Base-by-base conservation (phyloP, 1,140 invertebrate genomes). In the Chironomus tepperi region DNA sequence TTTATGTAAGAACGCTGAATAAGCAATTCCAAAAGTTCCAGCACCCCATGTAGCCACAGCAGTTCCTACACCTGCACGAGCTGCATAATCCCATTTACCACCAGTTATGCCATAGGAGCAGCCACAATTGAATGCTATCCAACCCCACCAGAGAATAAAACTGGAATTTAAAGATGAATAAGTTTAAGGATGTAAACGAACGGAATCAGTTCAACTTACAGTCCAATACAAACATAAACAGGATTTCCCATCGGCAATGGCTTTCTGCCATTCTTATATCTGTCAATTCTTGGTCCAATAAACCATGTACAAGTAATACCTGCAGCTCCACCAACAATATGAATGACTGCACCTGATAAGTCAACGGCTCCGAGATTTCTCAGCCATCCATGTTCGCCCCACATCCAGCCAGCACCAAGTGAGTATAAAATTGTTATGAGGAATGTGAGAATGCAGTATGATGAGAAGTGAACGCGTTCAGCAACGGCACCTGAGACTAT, bases 311-410 rank as follows among this genome's bases (percentile, higher is more conserved):
- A 7, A 70, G 16, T 9, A 70, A 70, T 1, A 1, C 16, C 65
- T 19, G 65, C 16, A 18, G 65, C 65, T 7, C 65, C 65, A 18
- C 65, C 65, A 19, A 70, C 19, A 19, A 70, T 70, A 19, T 70
- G 65, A 70, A 70, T 70, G 1, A 21, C 16, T 9, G 15, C 65
- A 70, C 65, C 65, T 1, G 65, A 18, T 0, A 19, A 19, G 18
- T 70, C 65, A 19, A 70, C 65, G 6, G 18, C 65, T 19, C 65
- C 65, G 18, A 70, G 16, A 70, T 70, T 70, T 70, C 19, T 70
- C 10, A 70, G 19, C n/a, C n/a, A 70, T 70, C 65, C 65, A 70
- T 70, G 65, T 12, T 70, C 65, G 8, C 65, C 65, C 65, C 65
- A 70, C 7, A 70, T 16, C 65, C 65, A 70, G 2, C 65, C 65